Evolutionary conservation across 2,888 invertebrate species (phyloP).

Genomic region (Leucozona laternaria): DNA sequence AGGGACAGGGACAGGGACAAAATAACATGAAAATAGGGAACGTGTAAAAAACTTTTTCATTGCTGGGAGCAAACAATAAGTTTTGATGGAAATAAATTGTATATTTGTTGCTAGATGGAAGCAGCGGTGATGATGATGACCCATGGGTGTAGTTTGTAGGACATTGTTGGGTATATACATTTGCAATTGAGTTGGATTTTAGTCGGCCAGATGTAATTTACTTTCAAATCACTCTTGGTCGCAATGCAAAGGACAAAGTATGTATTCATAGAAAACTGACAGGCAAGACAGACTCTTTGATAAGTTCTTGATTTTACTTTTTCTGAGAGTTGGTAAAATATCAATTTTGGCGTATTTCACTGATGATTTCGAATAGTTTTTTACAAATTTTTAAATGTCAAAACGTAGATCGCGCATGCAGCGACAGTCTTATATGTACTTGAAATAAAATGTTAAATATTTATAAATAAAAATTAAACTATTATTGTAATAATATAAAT

Average conservation of each 20-base stretch:
- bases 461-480: too few relatives aligned
- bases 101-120: slow-evolving; percentile 26
- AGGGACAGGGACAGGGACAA: neutral
- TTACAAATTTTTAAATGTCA: too few relatives aligned
- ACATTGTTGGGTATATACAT: neutral
- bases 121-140: neutral
- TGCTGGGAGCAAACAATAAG: slow-evolving; percentile 57
- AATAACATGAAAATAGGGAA: neutral
- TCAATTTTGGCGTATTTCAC: neutral
- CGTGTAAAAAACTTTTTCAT: slow-evolving; percentile 53
- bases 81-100: slow-evolving; percentile 70
- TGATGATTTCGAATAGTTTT: too few relatives aligned
- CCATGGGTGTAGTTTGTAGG: slow-evolving; percentile 17
- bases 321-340: neutral
- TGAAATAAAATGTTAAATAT: too few relatives aligned
- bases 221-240: slow-evolving; percentile 34
- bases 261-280: neutral
- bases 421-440: too few relatives aligned
- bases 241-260: neutral
- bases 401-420: too few relatives aligned
- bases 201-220: slow-evolving; percentile 48
- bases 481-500: too few relatives aligned
- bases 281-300: neutral
- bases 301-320: neutral
- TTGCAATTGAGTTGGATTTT: slow-evolving; percentile 14